These are phyloP conservation scores for Leucophenga varia DNA, from an alignment of 1,140 invertebrate genomes.

Conservation along the genomic window DNA sequence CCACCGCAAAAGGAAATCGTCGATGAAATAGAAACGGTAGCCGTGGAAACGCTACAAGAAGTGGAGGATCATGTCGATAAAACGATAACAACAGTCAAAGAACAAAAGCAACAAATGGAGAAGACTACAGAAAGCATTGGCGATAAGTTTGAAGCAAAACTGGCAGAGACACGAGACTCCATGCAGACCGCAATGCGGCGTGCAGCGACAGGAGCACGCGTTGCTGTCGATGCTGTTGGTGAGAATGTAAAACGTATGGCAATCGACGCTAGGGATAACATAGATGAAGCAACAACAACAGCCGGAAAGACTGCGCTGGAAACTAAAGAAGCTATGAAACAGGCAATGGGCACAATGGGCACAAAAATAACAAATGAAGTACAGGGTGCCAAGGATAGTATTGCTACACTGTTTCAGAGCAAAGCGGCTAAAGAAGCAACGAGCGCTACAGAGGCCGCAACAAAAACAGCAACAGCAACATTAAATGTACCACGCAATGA, in stretches of 20 bases:
- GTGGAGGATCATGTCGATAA: constrained; percentile 32
- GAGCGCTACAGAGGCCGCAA: too few species aligned
- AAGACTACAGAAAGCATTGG: too few species aligned
- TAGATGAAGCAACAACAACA: constrained; percentile 18
- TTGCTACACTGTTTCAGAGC: constrained; percentile 43
- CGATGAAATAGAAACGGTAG: constrained; percentile 36
- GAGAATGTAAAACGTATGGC: constrained; percentile 36
- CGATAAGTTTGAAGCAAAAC: too few species aligned
- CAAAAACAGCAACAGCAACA: too few species aligned
- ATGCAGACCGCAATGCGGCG: not conserved
- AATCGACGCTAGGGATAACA: constrained; percentile 34
- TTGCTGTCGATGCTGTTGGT: constrained; percentile 36
- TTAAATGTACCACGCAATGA: constrained; percentile 19
- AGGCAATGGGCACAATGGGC: constrained; percentile 39
- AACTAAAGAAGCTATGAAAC: constrained; percentile 40
- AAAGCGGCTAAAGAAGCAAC: constrained; percentile 30
- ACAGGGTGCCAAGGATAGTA: constrained; percentile 42
- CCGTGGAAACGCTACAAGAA: constrained; percentile 29
- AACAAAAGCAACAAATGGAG: not conserved
- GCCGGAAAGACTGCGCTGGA: constrained; percentile 31
- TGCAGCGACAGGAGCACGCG: constrained; percentile 24
- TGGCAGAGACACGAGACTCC: not conserved
- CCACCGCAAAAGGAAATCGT: constrained; percentile 24
- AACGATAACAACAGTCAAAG: constrained; percentile 3
- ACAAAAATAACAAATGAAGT: constrained; percentile 41